Conservation (phyloP, 1,140 invertebrate species). For the Procambarus virginalis region DNA sequence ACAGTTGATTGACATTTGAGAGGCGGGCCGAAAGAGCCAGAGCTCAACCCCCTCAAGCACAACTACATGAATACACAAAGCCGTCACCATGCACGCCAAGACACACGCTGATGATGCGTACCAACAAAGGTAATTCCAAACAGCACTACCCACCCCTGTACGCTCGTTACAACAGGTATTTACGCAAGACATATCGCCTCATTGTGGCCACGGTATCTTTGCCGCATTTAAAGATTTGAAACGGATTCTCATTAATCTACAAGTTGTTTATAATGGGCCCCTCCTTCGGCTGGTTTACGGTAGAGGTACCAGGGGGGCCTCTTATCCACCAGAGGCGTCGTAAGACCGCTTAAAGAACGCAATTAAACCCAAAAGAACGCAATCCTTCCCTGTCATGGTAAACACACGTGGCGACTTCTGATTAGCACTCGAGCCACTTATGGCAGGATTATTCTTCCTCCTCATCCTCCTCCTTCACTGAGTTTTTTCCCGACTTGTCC, state of each 20-base stretch:
- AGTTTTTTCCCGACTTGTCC: too few species aligned
- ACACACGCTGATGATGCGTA: too few species aligned
- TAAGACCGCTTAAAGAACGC: neutral
- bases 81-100: too few species aligned
- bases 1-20: too few species aligned
- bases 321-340: slow-evolving; percentile 2
- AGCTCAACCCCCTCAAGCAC: too few species aligned
- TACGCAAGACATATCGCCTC: neutral
- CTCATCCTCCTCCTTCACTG: too few species aligned
- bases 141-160: neutral
- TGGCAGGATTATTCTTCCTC: neutral
- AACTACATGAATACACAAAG: too few species aligned
- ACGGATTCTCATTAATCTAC: slow-evolving; percentile 5
- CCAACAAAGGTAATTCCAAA: too few species aligned
- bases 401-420: neutral
- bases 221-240: slow-evolving; percentile 13
- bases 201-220: neutral
- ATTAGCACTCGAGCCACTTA: neutral
- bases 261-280: neutral
- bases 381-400: neutral
- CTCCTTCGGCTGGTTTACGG: neutral
- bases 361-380: neutral
- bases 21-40: too few species aligned
- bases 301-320: neutral
- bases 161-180: neutral